Evolutionary conservation across 2,888 invertebrate genomes (phyloP), one percentile per base, ranked within the genome.

Genomic region (Panzeria rudis): DNA sequence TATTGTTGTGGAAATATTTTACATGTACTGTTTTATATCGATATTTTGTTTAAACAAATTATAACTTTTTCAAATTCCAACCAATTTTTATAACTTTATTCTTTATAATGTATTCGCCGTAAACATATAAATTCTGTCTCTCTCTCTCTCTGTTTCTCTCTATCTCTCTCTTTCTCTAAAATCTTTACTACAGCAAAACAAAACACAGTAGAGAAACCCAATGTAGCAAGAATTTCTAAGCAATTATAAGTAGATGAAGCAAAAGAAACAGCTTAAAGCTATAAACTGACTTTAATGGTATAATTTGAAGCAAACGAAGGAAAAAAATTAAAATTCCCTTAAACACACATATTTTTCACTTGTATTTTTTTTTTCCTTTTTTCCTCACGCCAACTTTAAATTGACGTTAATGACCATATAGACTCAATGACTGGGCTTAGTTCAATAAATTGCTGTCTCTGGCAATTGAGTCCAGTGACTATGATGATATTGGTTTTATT

Each of bases 311-410:
- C 25, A 25, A 23, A 47, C 15, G 8, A 38, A 41, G 20, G 20
- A 56, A 41, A 15, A 68, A n/a, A 32, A 35, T 7, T 61, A 35
- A 35, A 38, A 11, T 44, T 23, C 44, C 17, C 20, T 11, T 23
- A 6, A 73, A 29, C 35, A 68, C 59, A 29, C 4, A 71, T 29
- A 56, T 62, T 69, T 68, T 76, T 54, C 56, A 77, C 82, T 83
- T 72, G 77, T 83, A 71, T 64, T 83, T 77, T 71, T 71, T 72
- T 83, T 77, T 56, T 62, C n/a, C n/a, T 82, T 76, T 71, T 71
- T 54, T 69, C 11, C 29, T 15, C 15, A 9, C 2, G 41, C 59
- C 66, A 64, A 56, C 6, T 47, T 62, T 62, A 69, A 76, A 71
- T 76, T 62, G 81, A 69, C 76, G 47, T 82, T 77, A 83, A 82